phyloP scores from a whole-genome alignment of 1,140 invertebrate genomes.

The Dinoponera quadriceps region DNA sequence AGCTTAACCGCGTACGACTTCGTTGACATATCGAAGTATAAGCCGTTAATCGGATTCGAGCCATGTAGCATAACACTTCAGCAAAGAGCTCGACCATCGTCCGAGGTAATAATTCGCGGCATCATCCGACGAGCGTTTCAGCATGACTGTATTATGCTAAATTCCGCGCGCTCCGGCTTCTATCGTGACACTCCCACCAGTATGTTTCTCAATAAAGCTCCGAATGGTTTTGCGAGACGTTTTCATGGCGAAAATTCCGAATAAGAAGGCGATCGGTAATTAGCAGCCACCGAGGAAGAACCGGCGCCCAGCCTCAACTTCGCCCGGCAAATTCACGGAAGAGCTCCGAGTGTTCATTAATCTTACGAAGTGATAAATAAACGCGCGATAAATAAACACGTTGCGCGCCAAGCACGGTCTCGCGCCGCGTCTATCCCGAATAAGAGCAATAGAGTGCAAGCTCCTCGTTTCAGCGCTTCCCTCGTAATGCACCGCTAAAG shows the following conservation, averaged over 20 bases:
- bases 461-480: slow-evolving; percentile 59
- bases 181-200: background rate
- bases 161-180: background rate
- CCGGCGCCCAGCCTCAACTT: background rate
- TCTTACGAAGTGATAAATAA: slow-evolving; percentile 53
- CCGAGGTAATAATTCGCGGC: slow-evolving; percentile 11
- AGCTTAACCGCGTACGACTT: slow-evolving; percentile 52
- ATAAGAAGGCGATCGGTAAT: background rate
- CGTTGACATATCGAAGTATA: slow-evolving; percentile 56
- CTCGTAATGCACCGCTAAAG: slow-evolving; percentile 66
- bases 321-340: slow-evolving; percentile 7
- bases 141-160: background rate
- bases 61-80: slow-evolving; percentile 45
- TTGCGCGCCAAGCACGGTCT: slow-evolving; percentile 40
- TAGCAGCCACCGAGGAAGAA: background rate
- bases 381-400: slow-evolving; percentile 54
- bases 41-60: slow-evolving; percentile 55
- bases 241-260: background rate
- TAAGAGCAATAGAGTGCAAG: slow-evolving; percentile 49
- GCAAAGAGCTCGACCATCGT: slow-evolving; percentile 2
- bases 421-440: slow-evolving; percentile 40
- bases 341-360: slow-evolving; percentile 27
- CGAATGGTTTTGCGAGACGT: background rate
- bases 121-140: slow-evolving; percentile 1
- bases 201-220: background rate